These are phyloP conservation scores for Galagoides demidoff DNA, from an alignment of 2,797 vertebrate species.

Conservation along the genomic window DNA sequence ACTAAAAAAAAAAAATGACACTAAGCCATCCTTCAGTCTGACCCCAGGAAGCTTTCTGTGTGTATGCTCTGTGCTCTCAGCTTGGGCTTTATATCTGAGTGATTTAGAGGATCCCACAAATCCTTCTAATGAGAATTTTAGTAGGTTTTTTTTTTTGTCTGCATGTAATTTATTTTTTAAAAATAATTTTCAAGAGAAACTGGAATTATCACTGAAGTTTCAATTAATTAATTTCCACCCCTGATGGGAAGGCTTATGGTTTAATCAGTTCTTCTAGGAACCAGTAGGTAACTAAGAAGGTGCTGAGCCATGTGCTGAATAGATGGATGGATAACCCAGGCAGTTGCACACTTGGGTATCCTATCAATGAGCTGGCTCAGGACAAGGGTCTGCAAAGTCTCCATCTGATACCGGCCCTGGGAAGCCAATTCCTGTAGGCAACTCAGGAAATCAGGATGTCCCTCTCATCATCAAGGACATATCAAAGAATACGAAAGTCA, in stretches of 20 bases:
- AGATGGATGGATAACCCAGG: not conserved
- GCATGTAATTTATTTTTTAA: not conserved
- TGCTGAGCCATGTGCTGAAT: not conserved
- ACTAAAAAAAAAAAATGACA: not conserved
- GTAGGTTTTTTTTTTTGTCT: not conserved
- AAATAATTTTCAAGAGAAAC: constrained; percentile 8
- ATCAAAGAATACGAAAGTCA: not conserved
- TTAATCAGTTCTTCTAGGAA: not conserved
- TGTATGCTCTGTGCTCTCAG: not conserved
- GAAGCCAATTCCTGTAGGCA: not conserved
- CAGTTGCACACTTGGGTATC: not conserved
- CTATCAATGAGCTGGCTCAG: not conserved
- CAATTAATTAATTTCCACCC: not conserved
- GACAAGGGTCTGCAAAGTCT: not conserved
- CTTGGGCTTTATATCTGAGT: not conserved
- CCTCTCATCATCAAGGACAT: not conserved
- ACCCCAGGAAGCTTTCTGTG: not conserved
- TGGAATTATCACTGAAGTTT: not conserved
- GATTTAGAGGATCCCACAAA: not conserved
- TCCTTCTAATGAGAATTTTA: constrained; percentile 18
- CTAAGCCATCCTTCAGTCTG: not conserved
- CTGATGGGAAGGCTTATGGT: not conserved
- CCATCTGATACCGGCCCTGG: not conserved
- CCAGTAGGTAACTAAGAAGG: not conserved
- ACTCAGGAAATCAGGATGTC: not conserved